Evolutionary conservation across 1,140 invertebrate species (phyloP), one percentile per base, ranked within the genome.

Genomic region (Formica exsecta): DNA sequence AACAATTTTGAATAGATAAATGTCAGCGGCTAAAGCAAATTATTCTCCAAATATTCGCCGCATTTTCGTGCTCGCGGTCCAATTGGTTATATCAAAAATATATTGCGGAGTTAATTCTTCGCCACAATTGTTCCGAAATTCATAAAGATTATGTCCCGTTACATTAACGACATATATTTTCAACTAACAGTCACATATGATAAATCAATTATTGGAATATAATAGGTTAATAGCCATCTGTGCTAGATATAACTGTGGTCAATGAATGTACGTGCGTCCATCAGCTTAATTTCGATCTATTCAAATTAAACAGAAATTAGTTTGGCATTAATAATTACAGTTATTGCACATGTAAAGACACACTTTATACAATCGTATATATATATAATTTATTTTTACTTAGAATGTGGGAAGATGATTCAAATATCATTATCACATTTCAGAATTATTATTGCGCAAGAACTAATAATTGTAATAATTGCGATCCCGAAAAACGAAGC

Each of bases 161-260:
- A 22, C 71, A 81, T 81, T 44, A 7, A 1, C 36, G 22, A 71
- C 36, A 41, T 59, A 61, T 71, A 81, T 81, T 81, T 81, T 19
- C 25, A 81, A 3, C 68, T 32, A 73, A 44, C 79, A 44, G 54
- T 81, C 38, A 61, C 38, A 7, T 81, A 81, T 61, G 79, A 81
- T 81, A 81, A 81, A 81, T 81, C 79, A 81, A 81, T 81, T 81
- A 81, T 73, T 44, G 66, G 66, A 73, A 71, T 71, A 71, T 81
- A 81, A 73, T 81, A 81, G 51, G 25, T 73, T 73, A 81, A 81
- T 73, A 81, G 54, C 66, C 2, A 0, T 0, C 36, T 59, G 36
- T 25, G 8, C 25, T 73, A 81, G 66, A 81, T 81, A 61, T 41
- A 32, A 41, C 38, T 57, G 70, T 36, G 61, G 71, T 81, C 44